Conservation (phyloP, 2,797 vertebrate genomes). For the Enteromius thamalakanensis region DNA sequence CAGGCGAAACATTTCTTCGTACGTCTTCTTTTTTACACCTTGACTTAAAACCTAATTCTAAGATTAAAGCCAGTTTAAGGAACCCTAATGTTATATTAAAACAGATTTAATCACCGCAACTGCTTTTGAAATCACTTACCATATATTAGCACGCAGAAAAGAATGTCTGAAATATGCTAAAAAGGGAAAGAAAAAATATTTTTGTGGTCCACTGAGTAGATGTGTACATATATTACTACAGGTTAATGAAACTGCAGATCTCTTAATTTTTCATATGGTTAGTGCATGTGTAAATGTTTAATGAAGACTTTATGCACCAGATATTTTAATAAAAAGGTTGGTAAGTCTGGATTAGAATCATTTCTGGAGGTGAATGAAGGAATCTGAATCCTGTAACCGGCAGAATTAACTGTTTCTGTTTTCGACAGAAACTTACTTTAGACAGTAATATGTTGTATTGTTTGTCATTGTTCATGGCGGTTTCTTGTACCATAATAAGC, state of each 20-base stretch:
- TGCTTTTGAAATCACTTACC: slow-evolving; percentile 71
- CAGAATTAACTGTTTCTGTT: neutral
- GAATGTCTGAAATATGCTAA: slow-evolving; percentile 78
- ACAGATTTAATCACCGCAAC: slow-evolving; percentile 75
- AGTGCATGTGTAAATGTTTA: slow-evolving; percentile 82
- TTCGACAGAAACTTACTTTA: neutral
- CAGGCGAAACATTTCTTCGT: slow-evolving; percentile 66
- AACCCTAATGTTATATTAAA: slow-evolving; percentile 85
- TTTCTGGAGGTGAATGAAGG: slow-evolving; percentile 59
- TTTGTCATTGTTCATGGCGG: neutral
- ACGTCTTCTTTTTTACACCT: slow-evolving; percentile 64
- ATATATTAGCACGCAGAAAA: slow-evolving; percentile 77
- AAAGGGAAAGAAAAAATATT: slow-evolving; percentile 61
- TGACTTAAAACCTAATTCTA: slow-evolving; percentile 78
- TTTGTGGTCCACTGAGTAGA: slow-evolving; percentile 72
- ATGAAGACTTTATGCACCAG: slow-evolving; percentile 78
- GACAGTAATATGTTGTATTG: neutral
- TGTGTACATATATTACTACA: slow-evolving; percentile 75
- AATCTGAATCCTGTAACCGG: neutral
- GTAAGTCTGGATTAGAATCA: slow-evolving; percentile 76
- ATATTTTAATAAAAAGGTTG: slow-evolving; percentile 81
- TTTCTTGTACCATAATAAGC: neutral
- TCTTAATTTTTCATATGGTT: slow-evolving; percentile 83
- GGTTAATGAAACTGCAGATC: slow-evolving; percentile 81
- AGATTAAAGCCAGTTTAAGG: slow-evolving; percentile 79